Evolutionary conservation across 2,888 invertebrate genomes (phyloP).

Genomic region (Apamea anceps): DNA sequence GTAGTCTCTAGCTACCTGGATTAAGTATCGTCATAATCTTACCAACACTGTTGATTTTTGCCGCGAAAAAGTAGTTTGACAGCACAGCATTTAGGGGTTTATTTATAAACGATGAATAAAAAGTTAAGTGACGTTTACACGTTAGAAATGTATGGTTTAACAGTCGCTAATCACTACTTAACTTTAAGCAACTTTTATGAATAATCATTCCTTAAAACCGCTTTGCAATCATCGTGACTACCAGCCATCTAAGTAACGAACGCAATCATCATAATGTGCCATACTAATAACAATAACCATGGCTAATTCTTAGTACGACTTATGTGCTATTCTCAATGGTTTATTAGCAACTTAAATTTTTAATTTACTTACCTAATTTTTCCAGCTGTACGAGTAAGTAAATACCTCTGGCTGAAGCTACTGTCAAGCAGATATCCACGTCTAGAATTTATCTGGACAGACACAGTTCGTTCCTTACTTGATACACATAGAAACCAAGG

Average conservation of each 20-base stretch:
- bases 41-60: neutral
- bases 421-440: slow-evolving; percentile 90
- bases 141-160: neutral
- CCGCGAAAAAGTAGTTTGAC: neutral
- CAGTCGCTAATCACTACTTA: neutral
- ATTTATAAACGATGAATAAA: no score
- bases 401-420: slow-evolving; percentile 89
- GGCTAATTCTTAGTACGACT: neutral
- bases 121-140: neutral
- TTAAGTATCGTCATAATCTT: neutral
- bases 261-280: neutral
- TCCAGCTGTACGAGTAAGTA: slow-evolving; percentile 89
- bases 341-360: neutral
- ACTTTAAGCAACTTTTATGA: neutral
- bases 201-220: neutral
- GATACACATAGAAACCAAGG: slow-evolving; percentile 94
- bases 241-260: neutral
- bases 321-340: neutral
- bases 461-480: slow-evolving; percentile 92
- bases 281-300: neutral
- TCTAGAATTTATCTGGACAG: slow-evolving; percentile 91
- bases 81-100: neutral
- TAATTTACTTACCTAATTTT: slow-evolving; percentile 35
- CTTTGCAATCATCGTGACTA: neutral
- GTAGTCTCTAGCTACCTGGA: neutral